Conservation (phyloP, 2,113 vertebrate species). For the Tylochromis polylepis region DNA sequence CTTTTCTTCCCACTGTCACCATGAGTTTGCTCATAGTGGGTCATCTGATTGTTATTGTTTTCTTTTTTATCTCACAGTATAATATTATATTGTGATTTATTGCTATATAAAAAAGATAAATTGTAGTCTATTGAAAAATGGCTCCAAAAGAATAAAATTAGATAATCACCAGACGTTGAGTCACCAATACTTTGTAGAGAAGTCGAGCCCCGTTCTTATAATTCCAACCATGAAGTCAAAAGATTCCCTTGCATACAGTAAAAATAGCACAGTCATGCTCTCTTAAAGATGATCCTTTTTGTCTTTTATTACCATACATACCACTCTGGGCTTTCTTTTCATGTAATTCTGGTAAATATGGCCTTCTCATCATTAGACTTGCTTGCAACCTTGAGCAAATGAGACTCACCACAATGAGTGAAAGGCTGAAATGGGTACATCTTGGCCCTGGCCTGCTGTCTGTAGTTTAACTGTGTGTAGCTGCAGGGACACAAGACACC, state of each 20-base stretch:
- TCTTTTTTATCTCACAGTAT: too few species aligned
- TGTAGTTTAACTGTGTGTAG: neutral
- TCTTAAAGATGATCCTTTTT: neutral
- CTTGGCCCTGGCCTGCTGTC: neutral
- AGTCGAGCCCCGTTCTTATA: neutral
- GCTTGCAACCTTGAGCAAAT: neutral
- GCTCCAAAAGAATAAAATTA: neutral
- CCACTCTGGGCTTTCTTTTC: neutral
- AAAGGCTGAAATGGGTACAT: neutral
- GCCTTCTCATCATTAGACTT: neutral
- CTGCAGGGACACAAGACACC: neutral
- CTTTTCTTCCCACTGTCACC: neutral
- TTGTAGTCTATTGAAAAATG: neutral
- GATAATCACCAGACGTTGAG: neutral
- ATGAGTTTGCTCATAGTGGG: neutral
- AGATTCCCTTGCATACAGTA: neutral
- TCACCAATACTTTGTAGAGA: neutral
- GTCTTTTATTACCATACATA: neutral
- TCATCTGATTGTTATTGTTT: too few species aligned
- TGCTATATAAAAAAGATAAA: neutral
- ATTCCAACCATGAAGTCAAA: neutral
- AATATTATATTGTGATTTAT: neutral
- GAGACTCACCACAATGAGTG: neutral
- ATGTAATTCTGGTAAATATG: neutral
- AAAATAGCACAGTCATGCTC: neutral